Conservation (phyloP, 2,113 vertebrate genomes). For the Tragulus kanchil region DNA sequence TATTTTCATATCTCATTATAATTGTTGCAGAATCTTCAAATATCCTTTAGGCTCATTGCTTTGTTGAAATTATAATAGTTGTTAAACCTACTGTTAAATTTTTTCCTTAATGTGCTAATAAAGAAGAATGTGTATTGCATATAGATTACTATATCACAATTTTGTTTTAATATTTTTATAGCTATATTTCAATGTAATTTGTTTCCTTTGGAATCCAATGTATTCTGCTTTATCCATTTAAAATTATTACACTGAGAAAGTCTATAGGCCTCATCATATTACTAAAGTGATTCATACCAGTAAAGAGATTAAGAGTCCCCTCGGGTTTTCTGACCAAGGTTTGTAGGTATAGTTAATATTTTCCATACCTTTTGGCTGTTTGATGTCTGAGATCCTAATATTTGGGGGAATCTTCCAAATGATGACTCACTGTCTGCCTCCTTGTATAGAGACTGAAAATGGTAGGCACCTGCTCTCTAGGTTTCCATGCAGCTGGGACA, state of each 20-base stretch:
- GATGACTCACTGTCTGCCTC: neutral
- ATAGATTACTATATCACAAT: neutral
- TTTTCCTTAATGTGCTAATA: slow-evolving; percentile 4
- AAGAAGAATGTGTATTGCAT: neutral
- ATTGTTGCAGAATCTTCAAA: neutral
- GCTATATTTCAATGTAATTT: neutral
- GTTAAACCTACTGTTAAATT: neutral
- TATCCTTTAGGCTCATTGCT: neutral
- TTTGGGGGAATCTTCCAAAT: neutral
- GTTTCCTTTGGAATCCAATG: neutral
- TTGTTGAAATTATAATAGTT: slow-evolving; percentile 7
- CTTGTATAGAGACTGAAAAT: neutral
- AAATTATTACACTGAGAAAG: neutral
- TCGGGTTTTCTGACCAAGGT: neutral
- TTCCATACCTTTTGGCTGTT: neutral
- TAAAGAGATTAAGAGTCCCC: neutral
- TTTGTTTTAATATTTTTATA: slow-evolving; percentile 8
- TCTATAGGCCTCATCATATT: neutral
- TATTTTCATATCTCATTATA: neutral
- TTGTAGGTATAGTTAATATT: neutral
- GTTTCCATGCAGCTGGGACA: neutral
- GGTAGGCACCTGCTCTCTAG: neutral
- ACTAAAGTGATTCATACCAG: neutral
- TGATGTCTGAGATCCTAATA: neutral
- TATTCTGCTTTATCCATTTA: neutral